Base-by-base conservation (phyloP, 2,797 vertebrate genomes). In the Pipistrellus pipistrellus region DNA sequence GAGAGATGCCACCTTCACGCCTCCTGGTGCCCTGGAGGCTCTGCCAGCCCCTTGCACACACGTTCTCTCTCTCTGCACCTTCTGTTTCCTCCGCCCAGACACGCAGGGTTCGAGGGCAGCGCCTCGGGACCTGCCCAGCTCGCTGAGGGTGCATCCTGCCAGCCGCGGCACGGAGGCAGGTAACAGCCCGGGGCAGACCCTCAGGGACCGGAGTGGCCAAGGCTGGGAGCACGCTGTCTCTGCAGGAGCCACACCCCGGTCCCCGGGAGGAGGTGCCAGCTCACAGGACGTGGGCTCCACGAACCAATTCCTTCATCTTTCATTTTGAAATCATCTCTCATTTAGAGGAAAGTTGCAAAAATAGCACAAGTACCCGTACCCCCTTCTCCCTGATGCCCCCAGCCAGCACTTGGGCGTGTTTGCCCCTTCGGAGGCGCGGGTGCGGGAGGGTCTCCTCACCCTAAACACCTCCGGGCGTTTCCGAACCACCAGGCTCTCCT, bases 1-100 rank as follows among this genome's bases (percentile, higher is more conserved):
- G 3, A 20, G 55, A 18, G 46, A n/a, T 2, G 41, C 21, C 15
- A 9, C n/a, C 11, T 4, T 17, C n/a, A 4, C 0, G 15, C 32
- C 14, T 35, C 41, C 35, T 13, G 12, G 55, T 6, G 72, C 48
- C 57, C 46, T 12, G 23, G 30, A 32, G 32, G 23, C 27, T 17
- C 62, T 30, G 30, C 3, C 30, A 32, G 4, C 32, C 32, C 76
- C 32, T 25, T 17, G 82, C 46, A 30, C 46, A 69, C 64, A 8
- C 0, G 10, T 69, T 23, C 11, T 2, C 3, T 0, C 64, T 32
- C 3, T 25, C 41, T 48, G 71, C 23, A 51, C 55, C 23, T 71
- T 32, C 78, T 46, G 18, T 80, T 10, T 82, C n/a, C 27, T 64
- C 64, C 8, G 23, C 57, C 27, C 41, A 64, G 13, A 12, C 81